Conservation (phyloP, 2,113 vertebrate genomes). For the Microtus richardsoni region DNA sequence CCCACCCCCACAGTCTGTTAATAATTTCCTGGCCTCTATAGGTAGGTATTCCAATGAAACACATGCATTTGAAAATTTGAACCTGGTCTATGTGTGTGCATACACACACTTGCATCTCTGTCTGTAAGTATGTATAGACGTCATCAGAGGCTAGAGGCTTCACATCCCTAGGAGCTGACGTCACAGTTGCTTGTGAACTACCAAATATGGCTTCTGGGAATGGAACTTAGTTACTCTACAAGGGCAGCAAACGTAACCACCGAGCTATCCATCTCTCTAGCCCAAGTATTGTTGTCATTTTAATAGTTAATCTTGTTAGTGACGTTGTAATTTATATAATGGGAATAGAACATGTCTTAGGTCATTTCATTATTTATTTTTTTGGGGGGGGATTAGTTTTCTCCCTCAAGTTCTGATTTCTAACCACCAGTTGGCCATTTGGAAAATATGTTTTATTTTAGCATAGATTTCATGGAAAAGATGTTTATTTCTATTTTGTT, state of each 20-base stretch:
- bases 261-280: not conserved
- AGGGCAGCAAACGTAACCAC: not conserved
- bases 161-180: not conserved
- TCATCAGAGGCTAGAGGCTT: not conserved
- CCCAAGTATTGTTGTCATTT: not conserved
- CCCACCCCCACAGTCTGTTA: not conserved
- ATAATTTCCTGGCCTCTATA: not conserved
- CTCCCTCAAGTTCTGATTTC: not conserved
- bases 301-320: too few species aligned
- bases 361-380: not conserved
- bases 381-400: not conserved
- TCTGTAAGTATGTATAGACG: not conserved
- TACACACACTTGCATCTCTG: not conserved
- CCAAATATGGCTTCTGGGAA: not conserved
- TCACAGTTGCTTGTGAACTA: not conserved
- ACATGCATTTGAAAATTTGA: not conserved
- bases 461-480: not conserved
- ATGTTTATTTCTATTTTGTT: conserved; percentile 14
- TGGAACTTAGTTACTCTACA: not conserved
- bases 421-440: not conserved
- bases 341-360: conserved; percentile 5
- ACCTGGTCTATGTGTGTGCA: not conserved
- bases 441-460: not conserved
- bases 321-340: conserved; percentile 7
- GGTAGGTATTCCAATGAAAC: not conserved